Evolutionary conservation across 2,797 vertebrate genomes (phyloP), one percentile per base, ranked within the genome.

Genomic region (Tinamus major): DNA sequence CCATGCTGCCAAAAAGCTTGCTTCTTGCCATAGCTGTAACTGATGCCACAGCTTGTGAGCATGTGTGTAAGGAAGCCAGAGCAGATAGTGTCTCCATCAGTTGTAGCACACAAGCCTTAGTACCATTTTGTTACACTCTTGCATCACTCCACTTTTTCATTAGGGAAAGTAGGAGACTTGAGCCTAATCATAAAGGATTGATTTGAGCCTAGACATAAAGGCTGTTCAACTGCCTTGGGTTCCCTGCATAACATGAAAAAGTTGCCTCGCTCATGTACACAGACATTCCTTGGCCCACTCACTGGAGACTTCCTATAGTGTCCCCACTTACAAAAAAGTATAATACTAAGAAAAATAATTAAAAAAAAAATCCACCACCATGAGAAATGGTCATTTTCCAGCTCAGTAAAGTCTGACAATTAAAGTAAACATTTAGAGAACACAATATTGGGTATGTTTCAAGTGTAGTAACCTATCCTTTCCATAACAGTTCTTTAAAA

Each of bases 21-120:
- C 20, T 6, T 75, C 17, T 88, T 81, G 19, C 31, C 85, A 6
- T 42, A 78, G 23, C 14, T 15, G 8, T 56, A 76, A 44, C 27
- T n/a, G 24, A 18, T 86, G 23, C 31, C 13, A 13, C 17, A 19
- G 10, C 84, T 81, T n/a, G 23, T 83, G 63, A 92, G 46, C 9
- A 7, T 8, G 2, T 0, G 0, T 62, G 33, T 58, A 58, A 71
- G 37, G 58, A 82, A 87, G 35, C 16, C 69, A 39, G 76, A 27
- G 12, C 33, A 44, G 33, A 16, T 69, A 19, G 37, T 3, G 4
- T 79, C 26, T 71, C 24, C 77, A 5, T 58, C 3, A 1, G 37
- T 12, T 92, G 37, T 62, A 55, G n/a, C 42, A 55, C 42, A 55
- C 8, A 69, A 83, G 46, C 21, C 21, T 76, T 51, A 58, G n/a